A percentile compares a stretch with the other conserved stretches of the same genome.
phyloP scores from a whole-genome alignment of 1,140 invertebrate species.

The Drosophila aff. region DNA sequence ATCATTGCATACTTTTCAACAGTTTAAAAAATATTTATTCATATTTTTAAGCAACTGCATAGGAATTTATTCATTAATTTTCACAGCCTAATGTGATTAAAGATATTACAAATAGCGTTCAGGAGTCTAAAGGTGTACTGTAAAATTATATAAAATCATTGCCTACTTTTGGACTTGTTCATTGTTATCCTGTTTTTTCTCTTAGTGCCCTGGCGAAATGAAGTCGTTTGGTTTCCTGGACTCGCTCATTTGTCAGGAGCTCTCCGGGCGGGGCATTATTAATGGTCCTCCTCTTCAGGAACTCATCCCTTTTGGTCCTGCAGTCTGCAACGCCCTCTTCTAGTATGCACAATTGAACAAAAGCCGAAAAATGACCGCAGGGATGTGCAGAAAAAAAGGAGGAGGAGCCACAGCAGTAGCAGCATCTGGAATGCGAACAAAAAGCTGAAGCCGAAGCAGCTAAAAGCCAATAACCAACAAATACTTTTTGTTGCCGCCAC shows the following conservation, averaged over 20 bases:
- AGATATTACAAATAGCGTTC: too few relatives aligned
- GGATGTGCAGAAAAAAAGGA: conserved; percentile 3
- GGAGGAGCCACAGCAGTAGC: neutral
- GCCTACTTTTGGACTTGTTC: too few relatives aligned
- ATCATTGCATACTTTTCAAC: neutral
- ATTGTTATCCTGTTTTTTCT: neutral
- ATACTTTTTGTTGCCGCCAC: conserved; percentile 33
- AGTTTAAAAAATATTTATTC: neutral
- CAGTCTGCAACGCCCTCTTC: conserved; percentile 16
- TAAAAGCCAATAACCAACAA: conserved; percentile 56
- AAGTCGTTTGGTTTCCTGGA: conserved; percentile 22
- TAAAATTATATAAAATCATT: too few relatives aligned
- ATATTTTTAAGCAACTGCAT: too few relatives aligned
- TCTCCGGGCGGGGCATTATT: conserved; percentile 30
- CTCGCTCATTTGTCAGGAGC: conserved; percentile 38
- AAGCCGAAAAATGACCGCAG: conserved; percentile 47
- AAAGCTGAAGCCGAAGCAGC: conserved; percentile 13
- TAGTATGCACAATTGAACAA: conserved; percentile 60
- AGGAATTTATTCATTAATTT: neutral
- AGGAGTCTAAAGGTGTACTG: too few relatives aligned
- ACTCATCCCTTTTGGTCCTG: neutral
- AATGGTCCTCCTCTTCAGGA: conserved; percentile 22
- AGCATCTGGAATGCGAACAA: neutral
- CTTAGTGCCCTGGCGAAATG: neutral
- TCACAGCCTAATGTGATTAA: too few relatives aligned